phyloP scores from a whole-genome alignment of 2,888 invertebrate species.

The Sepioteuthis lessoniana region DNA sequence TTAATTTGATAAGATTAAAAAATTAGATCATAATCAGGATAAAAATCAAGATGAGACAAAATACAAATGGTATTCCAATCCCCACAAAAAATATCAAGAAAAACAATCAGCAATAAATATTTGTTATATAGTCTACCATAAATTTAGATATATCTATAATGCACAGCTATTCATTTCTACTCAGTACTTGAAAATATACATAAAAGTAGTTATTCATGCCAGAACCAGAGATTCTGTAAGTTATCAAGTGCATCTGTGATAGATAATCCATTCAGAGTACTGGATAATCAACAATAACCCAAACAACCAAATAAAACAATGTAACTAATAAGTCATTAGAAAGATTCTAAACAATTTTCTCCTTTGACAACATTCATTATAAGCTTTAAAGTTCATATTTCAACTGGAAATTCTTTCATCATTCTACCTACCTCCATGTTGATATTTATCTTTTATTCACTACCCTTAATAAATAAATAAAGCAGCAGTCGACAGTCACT shows the following conservation, averaged over 20 bases:
- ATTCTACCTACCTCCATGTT: background rate
- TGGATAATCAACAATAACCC: background rate
- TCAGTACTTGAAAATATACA: background rate
- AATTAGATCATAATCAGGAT: background rate
- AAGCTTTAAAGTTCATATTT: background rate
- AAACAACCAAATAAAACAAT: background rate
- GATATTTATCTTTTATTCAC: background rate
- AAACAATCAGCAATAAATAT: background rate
- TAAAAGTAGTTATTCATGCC: too few species aligned
- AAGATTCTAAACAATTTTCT: background rate
- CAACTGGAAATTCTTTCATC: background rate
- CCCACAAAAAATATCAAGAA: background rate
- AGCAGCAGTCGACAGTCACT: too few species aligned
- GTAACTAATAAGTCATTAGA: background rate
- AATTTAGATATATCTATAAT: background rate
- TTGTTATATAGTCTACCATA: background rate
- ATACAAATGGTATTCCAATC: background rate
- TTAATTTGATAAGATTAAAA: background rate
- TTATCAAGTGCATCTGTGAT: background rate
- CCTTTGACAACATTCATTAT: background rate
- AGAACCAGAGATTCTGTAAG: background rate
- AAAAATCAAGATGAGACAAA: background rate
- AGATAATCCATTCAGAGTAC: background rate
- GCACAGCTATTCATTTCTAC: background rate
- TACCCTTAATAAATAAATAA: too few species aligned